Evolutionary conservation across 2,113 vertebrate genomes (phyloP), one percentile per base, ranked within the genome.

Genomic region (Nycticebus coucang): DNA sequence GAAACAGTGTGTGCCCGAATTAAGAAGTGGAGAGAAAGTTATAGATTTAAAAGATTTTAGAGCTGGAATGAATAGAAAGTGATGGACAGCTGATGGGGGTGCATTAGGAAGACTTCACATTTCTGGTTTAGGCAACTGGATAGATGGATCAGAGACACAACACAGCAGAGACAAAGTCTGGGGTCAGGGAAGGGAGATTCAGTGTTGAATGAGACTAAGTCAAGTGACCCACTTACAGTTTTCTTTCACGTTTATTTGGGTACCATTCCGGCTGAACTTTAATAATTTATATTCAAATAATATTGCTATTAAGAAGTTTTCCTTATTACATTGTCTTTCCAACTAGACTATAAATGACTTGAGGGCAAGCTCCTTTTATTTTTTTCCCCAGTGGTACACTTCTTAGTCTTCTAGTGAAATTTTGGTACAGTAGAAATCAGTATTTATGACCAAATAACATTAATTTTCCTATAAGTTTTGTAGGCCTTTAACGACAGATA

Each of bases 231-330:
- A 55, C 21, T 9, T 69, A 79, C 11, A 50, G 17, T 72, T 55
- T 84, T 87, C 41, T 90, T 37, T 89, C 64, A 59, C n/a, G 83
- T n/a, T 64, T 71, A 45, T 68, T 74, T 74, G 71, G 33, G 75
- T 19, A 66, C 83, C 30, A 66, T 82, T 94, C 53, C 93, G 45
- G 5, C 60, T 95, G 53, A 60, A 41, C 35, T 82, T 83, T 72
- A 66, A 88, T 92, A 94, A 95, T 93, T 84, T 92, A 2, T 89
- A 57, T 75, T 86, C 33, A 50, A 30, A 53, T 6, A 87, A 12
- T 93, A 1, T 94, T 84, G 55, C 45, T 60, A 30, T 92, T 77
- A 90, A 87, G 79, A 80, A 85, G 85, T 37, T 87, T 91, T 89
- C 64, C 12, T 89, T 94, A 75, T 66, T 87, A 80, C 0, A 13